Evolutionary conservation across 2,797 vertebrate genomes (phyloP), one percentile per base, ranked within the genome.

Genomic region (Benthosema pterotum): DNA sequence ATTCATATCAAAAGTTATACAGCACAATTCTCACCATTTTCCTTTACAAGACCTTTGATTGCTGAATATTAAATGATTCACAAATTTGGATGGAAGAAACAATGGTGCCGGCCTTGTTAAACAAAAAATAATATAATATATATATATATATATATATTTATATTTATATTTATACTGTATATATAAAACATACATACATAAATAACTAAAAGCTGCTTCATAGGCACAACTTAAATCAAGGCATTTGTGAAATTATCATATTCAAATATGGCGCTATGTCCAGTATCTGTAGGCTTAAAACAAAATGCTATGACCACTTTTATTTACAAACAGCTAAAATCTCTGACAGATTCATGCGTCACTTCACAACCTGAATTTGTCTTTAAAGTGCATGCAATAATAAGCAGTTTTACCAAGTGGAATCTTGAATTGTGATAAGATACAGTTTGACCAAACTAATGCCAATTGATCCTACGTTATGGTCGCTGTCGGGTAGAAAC

Each of bases 281-380:
- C 87, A 84, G 89, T 89, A 88, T 86, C 86, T 79, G 84, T 87
- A 89, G 85, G 84, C 86, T 82, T 78, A 82, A 83, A 79, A 78
- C 22, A 83, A 79, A 81, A 68, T 65, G 93, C 93, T 92, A 93
- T 94, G 92, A 95, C 94, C 94, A 95, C 93, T 96, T 98, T 95
- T 98, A 97, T 98, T 96, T 97, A 97, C 96, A 97, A 96, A 98
- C 95, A 94, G 94, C 95, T 96, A 96, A 97, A 96, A 96, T 95
- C 95, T 96, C 95, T 93, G 95, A 97, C 95, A 96, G 95, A 95
- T 91, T 94, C 96, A 96, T 96, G 95, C 96, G 94, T 93, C 94
- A 92, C 93, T 94, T 91, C 91, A 93, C 93, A 95, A 96, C 95
- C 95, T 97, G 95, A 95, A 97, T 96, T 95, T 95, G 94, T 94